phyloP scores from a whole-genome alignment of 2,888 invertebrate species.

The Erebia aethiops region DNA sequence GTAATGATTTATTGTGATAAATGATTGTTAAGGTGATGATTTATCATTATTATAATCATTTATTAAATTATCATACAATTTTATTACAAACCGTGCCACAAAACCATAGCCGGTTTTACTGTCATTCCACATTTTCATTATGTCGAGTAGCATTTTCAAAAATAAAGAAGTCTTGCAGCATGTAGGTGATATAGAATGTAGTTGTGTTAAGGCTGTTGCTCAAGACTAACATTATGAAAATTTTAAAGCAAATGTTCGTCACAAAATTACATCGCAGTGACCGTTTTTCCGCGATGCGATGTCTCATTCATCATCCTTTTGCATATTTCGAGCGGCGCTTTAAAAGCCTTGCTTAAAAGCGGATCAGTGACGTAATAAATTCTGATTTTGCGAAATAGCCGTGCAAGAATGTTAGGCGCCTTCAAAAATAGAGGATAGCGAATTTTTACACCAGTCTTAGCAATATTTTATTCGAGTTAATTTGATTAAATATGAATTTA shows the following conservation, averaged over 20 bases:
- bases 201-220: background rate
- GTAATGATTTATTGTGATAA: no score
- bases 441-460: background rate
- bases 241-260: constrained; percentile 14
- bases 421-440: background rate
- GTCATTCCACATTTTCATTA: no score
- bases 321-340: constrained; percentile 35
- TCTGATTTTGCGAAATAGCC: constrained; percentile 27
- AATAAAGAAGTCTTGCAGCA: no score
- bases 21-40: no score
- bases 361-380: constrained; percentile 32
- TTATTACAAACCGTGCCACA: no score
- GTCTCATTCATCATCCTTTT: constrained; percentile 37
- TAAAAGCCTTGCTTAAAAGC: constrained; percentile 36
- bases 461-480: background rate
- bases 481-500: background rate
- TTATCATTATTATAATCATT: no score
- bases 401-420: constrained; percentile 15
- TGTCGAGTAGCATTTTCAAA: no score
- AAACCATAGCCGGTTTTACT: no score
- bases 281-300: constrained; percentile 25
- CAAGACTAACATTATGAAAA: background rate
- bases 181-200: background rate
- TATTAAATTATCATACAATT: no score
- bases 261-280: constrained; percentile 21